Base-by-base conservation (phyloP, 2,113 vertebrate genomes). In the Heteronetta atricapilla region DNA sequence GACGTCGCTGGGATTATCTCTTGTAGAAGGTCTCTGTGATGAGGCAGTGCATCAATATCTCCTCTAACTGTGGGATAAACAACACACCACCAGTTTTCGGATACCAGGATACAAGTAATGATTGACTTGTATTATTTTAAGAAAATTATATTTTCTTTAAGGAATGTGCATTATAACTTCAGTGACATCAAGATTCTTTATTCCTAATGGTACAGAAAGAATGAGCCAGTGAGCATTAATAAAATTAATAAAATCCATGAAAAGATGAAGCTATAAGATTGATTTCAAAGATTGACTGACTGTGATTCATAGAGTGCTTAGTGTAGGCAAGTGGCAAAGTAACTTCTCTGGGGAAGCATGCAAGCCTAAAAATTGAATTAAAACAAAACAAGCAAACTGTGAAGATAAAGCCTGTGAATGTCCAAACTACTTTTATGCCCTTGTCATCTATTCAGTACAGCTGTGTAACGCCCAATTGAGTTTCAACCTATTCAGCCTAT, bases 1-100 rank as follows among this genome's bases (percentile, higher is more conserved):
- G 22, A 63, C 60, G 33, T 13, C 25, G 28, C 48, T 50, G 22
- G 29, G 28, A 50, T 83, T 86, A 94, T 26, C 40, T 85, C 44
- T 85, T 18, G 60, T 64, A 94, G 84, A 9, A 28, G 18, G 33
- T 33, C 70, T 82, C 63, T 80, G 63, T 77, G 14, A 31, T 77
- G 59, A 0, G 0, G 25, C 31, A 81, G 25, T 0, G 0, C 52
- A 82, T 56, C 11, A 5, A 70, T 10, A 33, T 29, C 88, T 90
- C 82, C 79, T 91, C 29, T 72, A 60, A 86, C 20, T 81, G 66
- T 79, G 48, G 29, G 8, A 83, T 10, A n/a, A 94, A 69, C 42
- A 79, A 89, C 46, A 87, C 52, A 62, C 26, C 42, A 77, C 11
- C 8, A 46, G 52, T 26, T 85, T 85, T 91, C 59, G 85, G 38